Percentiles rank a stretch among this genome's conserved stretches.
Conservation (phyloP, 2,797 vertebrate species). For the Propithecus perrieri region DNA sequence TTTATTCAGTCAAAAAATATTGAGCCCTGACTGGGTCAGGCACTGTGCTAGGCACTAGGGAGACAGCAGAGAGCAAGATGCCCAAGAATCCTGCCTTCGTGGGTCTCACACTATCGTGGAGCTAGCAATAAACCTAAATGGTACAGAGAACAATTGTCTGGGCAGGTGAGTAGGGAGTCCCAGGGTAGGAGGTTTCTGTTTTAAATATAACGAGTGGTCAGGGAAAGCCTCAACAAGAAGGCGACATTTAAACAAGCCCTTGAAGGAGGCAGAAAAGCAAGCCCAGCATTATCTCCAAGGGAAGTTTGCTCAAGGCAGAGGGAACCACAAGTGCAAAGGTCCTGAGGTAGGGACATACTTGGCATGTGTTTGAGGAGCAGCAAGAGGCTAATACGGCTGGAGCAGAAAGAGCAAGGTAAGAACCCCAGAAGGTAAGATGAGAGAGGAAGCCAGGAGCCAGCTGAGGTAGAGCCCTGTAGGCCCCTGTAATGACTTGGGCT, state of each 20-base stretch:
- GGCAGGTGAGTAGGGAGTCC: background rate
- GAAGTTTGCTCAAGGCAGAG: background rate
- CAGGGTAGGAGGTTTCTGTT: background rate
- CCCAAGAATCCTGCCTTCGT: background rate
- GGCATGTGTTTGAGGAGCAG: background rate
- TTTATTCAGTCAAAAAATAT: background rate
- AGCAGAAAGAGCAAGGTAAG: background rate
- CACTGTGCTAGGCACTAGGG: background rate
- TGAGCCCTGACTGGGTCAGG: background rate
- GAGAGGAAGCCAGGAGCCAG: background rate
- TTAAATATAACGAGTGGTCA: background rate
- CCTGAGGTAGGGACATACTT: background rate
- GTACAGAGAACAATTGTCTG: background rate
- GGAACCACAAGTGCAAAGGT: background rate
- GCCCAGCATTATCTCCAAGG: too few relatives aligned
- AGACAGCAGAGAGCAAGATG: background rate
- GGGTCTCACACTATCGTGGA: background rate
- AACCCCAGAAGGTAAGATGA: background rate
- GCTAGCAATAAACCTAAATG: background rate
- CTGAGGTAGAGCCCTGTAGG: rapidly evolving
- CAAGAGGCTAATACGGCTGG: background rate
- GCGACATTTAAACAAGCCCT: background rate
- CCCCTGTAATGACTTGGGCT: too few relatives aligned
- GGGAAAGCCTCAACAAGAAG: background rate
- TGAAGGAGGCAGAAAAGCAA: background rate